A percentile compares a stretch with the other conserved stretches of the same genome.
These are phyloP conservation scores for Sceloporus undulatus DNA, from an alignment of 2,113 vertebrate genomes.

Conservation along the genomic window DNA sequence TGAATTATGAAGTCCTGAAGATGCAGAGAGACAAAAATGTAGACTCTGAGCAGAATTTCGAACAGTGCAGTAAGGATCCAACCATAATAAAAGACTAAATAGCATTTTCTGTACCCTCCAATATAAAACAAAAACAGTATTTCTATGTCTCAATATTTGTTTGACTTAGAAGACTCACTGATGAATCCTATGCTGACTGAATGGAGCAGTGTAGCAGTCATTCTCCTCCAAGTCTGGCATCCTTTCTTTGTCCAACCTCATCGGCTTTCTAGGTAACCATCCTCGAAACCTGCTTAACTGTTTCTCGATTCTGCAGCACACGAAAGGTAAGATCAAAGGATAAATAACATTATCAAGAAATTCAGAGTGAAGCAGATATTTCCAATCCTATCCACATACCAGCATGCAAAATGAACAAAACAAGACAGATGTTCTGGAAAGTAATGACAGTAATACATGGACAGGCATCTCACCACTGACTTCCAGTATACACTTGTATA, in stretches of 20 bases:
- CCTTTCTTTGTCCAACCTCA: slow-evolving; percentile 92
- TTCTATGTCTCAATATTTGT: slow-evolving; percentile 33
- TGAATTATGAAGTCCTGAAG: neutral
- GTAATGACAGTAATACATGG: neutral
- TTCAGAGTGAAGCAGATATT: neutral
- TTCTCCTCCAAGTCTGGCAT: slow-evolving; percentile 95
- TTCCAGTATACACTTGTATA: neutral
- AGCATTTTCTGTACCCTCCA: neutral
- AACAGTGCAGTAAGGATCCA: neutral
- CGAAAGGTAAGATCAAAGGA: slow-evolving; percentile 70
- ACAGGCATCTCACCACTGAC: neutral
- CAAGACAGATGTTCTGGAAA: slow-evolving; percentile 3
- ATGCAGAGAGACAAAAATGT: neutral
- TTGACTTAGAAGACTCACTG: slow-evolving; percentile 82
- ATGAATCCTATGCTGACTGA: slow-evolving; percentile 94
- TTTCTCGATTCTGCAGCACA: slow-evolving; percentile 90
- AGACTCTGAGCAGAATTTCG: neutral
- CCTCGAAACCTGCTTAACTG: slow-evolving; percentile 93
- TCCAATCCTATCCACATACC: neutral
- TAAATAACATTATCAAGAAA: slow-evolving; percentile 24
- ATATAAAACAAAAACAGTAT: neutral
- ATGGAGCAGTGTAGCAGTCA: slow-evolving; percentile 95
- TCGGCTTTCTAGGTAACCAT: slow-evolving; percentile 94
- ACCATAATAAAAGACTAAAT: slow-evolving; percentile 9
- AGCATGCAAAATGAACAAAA: neutral